A percentile compares a stretch with the other conserved stretches of the same genome.
These are phyloP conservation scores for Lophura nycthemera DNA, from an alignment of 2,113 vertebrate genomes.

Conservation along the genomic window DNA sequence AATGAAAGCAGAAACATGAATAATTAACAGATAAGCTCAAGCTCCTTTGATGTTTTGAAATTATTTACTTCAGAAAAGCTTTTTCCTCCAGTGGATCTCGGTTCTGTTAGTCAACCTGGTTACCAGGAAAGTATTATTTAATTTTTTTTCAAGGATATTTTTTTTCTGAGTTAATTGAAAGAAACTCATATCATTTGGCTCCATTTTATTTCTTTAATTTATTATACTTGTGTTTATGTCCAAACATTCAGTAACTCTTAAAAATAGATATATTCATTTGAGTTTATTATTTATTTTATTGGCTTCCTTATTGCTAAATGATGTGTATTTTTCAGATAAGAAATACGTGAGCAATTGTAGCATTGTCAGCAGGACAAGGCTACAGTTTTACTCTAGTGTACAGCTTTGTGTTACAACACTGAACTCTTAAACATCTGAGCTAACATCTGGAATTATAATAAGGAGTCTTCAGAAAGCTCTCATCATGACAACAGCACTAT, in stretches of 20 bases:
- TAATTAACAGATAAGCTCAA: slow-evolving; percentile 62
- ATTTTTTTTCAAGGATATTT: background rate
- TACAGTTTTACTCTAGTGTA: background rate
- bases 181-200: background rate
- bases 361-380: background rate
- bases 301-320: background rate
- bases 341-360: background rate
- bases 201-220: background rate
- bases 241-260: background rate
- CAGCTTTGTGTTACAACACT: background rate
- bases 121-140: background rate
- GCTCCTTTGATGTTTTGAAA: background rate
- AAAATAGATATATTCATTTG: background rate
- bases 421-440: background rate
- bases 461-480: background rate
- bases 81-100: background rate
- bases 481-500: background rate
- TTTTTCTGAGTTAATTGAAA: background rate
- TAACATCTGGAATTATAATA: background rate
- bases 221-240: background rate
- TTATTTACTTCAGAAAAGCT: background rate
- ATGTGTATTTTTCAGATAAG: background rate
- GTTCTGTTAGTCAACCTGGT: background rate
- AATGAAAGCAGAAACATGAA: slow-evolving; percentile 69
- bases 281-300: background rate